These are phyloP conservation scores for Diachrysia chrysitis DNA, from an alignment of 2,888 invertebrate genomes.

Conservation along the genomic window DNA sequence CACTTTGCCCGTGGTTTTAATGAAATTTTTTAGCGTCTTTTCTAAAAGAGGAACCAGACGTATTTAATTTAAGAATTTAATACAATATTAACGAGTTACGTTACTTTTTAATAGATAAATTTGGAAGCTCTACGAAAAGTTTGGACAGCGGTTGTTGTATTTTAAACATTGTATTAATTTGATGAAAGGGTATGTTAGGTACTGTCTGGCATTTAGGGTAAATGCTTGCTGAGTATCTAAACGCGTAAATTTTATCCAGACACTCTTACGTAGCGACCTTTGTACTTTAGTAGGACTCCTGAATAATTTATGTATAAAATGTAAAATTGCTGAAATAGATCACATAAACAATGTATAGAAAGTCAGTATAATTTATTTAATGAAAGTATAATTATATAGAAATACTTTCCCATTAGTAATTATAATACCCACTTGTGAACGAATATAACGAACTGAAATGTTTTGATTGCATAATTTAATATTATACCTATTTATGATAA, in stretches of 20 bases:
- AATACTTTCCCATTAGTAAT: too few relatives aligned
- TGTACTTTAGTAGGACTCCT: neutral
- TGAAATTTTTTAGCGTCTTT: slow-evolving; percentile 34
- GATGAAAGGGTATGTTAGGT: neutral
- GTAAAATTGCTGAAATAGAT: too few relatives aligned
- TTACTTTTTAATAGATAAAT: neutral
- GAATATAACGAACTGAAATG: too few relatives aligned
- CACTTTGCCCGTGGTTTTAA: slow-evolving; percentile 27
- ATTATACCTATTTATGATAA: too few relatives aligned
- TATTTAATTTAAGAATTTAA: neutral
- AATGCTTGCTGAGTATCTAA: slow-evolving; percentile 15
- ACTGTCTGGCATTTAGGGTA: neutral
- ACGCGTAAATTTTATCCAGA: slow-evolving; percentile 36
- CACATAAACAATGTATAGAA: too few relatives aligned
- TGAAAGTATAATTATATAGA: too few relatives aligned
- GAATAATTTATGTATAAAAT: neutral
- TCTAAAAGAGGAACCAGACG: slow-evolving; percentile 3
- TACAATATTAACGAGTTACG: neutral
- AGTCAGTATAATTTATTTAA: too few relatives aligned
- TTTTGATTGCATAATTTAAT: too few relatives aligned
- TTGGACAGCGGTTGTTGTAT: too few relatives aligned
- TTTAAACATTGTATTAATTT: neutral
- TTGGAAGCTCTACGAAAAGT: neutral
- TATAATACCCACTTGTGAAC: too few relatives aligned
- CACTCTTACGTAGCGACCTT: neutral